A percentile compares a stretch with the other conserved stretches of the same genome.
Evolutionary conservation across 2,113 vertebrate species (phyloP).

Genomic region (Bujurquina vittata): DNA sequence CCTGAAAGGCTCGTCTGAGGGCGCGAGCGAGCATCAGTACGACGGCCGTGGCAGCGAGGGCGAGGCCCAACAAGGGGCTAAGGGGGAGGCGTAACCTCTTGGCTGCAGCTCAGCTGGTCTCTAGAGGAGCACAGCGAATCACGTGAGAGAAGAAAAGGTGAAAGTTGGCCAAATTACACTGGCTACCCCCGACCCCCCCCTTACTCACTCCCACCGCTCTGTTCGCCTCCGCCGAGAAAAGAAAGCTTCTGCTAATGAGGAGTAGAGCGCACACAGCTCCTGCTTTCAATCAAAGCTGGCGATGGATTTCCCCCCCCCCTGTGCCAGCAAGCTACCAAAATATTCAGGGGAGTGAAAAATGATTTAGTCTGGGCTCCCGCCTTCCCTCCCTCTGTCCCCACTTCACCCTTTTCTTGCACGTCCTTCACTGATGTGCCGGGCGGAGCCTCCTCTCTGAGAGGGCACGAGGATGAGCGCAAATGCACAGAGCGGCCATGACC

Average conservation of each 20-base stretch:
- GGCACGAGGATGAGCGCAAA: neutral
- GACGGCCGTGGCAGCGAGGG: constrained; percentile 19
- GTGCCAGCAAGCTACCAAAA: neutral
- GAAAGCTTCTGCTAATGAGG: constrained; percentile 8
- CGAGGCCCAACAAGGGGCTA: neutral
- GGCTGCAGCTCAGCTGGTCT: constrained; percentile 26
- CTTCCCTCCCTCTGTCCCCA: neutral
- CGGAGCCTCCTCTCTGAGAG: constrained; percentile 40
- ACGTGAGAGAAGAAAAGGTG: constrained; percentile 30
- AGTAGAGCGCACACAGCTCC: neutral
- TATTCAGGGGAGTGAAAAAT: neutral
- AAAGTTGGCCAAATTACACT: constrained; percentile 37
- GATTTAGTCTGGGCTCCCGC: neutral
- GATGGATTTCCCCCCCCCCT: neutral
- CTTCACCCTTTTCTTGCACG: neutral
- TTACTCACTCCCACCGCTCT: constrained; percentile 9
- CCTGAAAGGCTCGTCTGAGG: neutral
- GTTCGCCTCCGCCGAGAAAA: neutral
- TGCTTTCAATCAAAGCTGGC: constrained; percentile 8
- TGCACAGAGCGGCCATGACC: neutral
- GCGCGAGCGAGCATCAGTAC: neutral
- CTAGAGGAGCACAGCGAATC: neutral
- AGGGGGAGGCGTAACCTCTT: constrained; percentile 16
- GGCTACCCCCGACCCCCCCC: neutral
- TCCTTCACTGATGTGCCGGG: constrained; percentile 60